Conservation (phyloP, 2,113 vertebrate genomes). For the Antigone vipio region DNA sequence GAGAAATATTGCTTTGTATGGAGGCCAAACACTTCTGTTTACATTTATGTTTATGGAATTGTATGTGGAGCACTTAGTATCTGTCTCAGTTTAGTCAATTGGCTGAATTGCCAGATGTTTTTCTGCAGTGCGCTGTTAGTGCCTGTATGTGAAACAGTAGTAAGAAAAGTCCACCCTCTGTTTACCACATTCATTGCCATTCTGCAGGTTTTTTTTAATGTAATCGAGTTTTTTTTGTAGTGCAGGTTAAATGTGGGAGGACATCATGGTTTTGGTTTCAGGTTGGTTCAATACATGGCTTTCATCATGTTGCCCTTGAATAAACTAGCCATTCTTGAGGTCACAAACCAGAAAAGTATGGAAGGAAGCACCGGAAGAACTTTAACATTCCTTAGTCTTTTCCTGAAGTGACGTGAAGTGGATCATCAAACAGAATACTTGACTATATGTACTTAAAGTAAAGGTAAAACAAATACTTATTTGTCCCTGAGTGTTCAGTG, state of each 20-base stretch:
- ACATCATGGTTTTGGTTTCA: neutral
- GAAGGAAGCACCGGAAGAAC: neutral
- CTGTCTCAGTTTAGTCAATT: neutral
- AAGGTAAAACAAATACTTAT: neutral
- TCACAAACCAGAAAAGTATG: neutral
- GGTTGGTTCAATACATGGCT: neutral
- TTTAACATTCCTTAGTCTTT: neutral
- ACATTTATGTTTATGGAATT: neutral
- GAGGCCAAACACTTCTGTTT: conserved; percentile 48
- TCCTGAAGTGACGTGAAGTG: neutral
- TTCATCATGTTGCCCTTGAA: neutral
- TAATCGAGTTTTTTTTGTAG: neutral
- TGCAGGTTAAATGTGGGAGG: neutral
- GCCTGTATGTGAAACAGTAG: neutral
- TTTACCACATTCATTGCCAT: neutral
- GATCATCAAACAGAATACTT: neutral
- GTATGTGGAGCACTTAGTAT: conserved; percentile 10
- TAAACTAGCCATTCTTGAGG: neutral
- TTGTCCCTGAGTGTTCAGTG: neutral
- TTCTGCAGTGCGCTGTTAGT: neutral
- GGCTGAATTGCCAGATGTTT: neutral
- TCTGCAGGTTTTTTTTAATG: neutral
- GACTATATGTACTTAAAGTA: neutral
- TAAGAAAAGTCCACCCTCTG: neutral
- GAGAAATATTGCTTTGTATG: neutral